phyloP scores from a whole-genome alignment of 1,140 invertebrate species.

The Drosophila kurseongensis region DNA sequence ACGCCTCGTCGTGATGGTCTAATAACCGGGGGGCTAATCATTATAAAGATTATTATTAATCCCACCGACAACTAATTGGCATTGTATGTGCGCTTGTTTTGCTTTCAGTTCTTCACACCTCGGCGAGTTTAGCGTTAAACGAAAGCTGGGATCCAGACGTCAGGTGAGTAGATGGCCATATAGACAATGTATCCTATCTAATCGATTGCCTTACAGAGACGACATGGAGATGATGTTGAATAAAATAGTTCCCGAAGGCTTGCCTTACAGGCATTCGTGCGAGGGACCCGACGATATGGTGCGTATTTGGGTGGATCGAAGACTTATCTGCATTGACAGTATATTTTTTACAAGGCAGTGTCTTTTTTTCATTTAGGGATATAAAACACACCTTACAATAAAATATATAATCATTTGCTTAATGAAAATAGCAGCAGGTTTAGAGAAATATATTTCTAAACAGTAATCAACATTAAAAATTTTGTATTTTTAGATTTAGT shows the following conservation, averaged over 20 bases:
- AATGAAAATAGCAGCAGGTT: too few species aligned
- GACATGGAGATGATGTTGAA: conserved; percentile 99
- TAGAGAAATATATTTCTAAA: too few species aligned
- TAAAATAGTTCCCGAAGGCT: conserved; percentile 98
- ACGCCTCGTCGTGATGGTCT: conserved; percentile 62
- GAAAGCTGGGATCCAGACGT: conserved; percentile 99
- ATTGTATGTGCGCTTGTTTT: conserved; percentile 33
- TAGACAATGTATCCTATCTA: neutral
- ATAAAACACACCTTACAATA: too few species aligned
- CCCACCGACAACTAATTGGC: conserved; percentile 61
- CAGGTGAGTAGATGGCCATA: conserved; percentile 76
- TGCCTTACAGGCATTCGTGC: conserved; percentile 97
- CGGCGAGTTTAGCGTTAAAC: conserved; percentile 97
- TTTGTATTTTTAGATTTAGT: too few species aligned
- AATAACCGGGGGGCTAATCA: conserved; percentile 43
- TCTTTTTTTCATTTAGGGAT: too few species aligned
- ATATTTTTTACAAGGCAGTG: too few species aligned
- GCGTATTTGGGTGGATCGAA: neutral
- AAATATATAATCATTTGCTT: too few species aligned
- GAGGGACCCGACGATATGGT: conserved; percentile 99
- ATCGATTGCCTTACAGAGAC: conserved; percentile 86
- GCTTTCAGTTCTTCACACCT: conserved; percentile 97
- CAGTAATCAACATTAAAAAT: too few species aligned
- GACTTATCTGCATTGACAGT: too few species aligned
- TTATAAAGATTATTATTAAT: conserved; percentile 46